Base-by-base conservation (phyloP, 2,797 vertebrate species). In the Oryzias sinensis region DNA sequence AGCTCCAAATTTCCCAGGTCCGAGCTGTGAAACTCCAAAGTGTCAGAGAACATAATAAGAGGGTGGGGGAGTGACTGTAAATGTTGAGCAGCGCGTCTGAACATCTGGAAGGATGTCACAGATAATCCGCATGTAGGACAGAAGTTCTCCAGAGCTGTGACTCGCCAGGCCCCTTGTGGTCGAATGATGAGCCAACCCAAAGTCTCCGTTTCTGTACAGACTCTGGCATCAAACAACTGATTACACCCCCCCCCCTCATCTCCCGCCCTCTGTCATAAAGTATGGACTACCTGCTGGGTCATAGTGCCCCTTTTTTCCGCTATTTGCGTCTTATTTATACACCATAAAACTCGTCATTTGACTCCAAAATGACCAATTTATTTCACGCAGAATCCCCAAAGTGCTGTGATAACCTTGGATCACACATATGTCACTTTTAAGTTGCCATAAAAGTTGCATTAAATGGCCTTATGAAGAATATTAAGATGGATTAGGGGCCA, bases 211-310 rank as follows among this genome's bases (percentile, higher is more conserved):
- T 88, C 84, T 89, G 85, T 85, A 85, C 57, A 64, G 43, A 80
- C 58, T 78, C 68, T 83, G 77, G 88, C 87, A 86, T 87, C 86
- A 84, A 89, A 88, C 86, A 77, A 83, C 69, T 82, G 81, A 89
- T 87, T 80, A 72, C 81, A 70, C 59, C 47, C 33, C 56, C 50
- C 43, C 46, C 46, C 43, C 40, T 45, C 55, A 22, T 25, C 49
- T 52, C 54, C 29, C 54, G 22, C 17, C 41, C 48, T 59, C 54
- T 70, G 43, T 70, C 41, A 40, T 72, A 68, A 74, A 68, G 76
- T 66, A 50, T 54, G 62, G 59, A 44, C 55, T 65, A 51, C 80
- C 84, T 86, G 80, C 90, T 86, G 91, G 92, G 91, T 92, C 92
- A 88, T 91, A 93, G 90, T 83, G 90, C 88, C 87, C 87, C 77